phyloP scores from a whole-genome alignment of 2,888 invertebrate genomes.

The Lapara coniferarum region DNA sequence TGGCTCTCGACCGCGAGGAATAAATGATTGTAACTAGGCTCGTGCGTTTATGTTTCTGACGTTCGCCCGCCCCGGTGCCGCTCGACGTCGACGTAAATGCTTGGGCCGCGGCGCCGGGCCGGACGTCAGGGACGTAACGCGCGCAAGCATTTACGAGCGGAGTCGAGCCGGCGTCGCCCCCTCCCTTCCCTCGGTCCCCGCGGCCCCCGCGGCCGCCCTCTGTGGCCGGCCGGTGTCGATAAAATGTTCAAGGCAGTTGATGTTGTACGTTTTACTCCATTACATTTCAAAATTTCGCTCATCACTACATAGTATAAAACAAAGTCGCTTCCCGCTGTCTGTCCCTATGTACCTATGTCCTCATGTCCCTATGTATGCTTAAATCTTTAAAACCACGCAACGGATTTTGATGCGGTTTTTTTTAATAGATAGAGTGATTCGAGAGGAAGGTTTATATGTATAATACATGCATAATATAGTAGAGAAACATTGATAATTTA shows the following conservation, averaged over 20 bases:
- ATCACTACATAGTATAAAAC: too few species aligned
- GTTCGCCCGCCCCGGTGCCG: conserved; percentile 76
- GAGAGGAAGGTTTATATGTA: too few species aligned
- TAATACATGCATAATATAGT: too few species aligned
- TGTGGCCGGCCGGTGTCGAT: not conserved
- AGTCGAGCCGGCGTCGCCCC: conserved; percentile 39
- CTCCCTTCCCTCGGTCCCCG: conserved; percentile 27
- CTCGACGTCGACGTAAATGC: conserved; percentile 58
- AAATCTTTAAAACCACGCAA: too few species aligned
- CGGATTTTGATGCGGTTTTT: too few species aligned
- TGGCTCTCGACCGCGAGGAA: conserved; percentile 49
- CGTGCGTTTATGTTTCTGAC: conserved; percentile 81
- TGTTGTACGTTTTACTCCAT: not conserved
- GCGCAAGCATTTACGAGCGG: conserved; percentile 81
- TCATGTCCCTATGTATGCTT: too few species aligned
- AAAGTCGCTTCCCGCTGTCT: too few species aligned
- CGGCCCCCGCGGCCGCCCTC: conserved; percentile 2
- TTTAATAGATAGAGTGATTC: too few species aligned
- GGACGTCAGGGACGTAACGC: conserved; percentile 88
- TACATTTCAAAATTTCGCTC: too few species aligned
- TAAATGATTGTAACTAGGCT: conserved; percentile 65
- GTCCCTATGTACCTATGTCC: too few species aligned
- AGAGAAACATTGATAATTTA: too few species aligned
- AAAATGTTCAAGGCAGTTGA: not conserved
- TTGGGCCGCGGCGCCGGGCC: conserved; percentile 80